Evolutionary conservation across 2,113 vertebrate genomes (phyloP).

Genomic region (Lepus europaeus): DNA sequence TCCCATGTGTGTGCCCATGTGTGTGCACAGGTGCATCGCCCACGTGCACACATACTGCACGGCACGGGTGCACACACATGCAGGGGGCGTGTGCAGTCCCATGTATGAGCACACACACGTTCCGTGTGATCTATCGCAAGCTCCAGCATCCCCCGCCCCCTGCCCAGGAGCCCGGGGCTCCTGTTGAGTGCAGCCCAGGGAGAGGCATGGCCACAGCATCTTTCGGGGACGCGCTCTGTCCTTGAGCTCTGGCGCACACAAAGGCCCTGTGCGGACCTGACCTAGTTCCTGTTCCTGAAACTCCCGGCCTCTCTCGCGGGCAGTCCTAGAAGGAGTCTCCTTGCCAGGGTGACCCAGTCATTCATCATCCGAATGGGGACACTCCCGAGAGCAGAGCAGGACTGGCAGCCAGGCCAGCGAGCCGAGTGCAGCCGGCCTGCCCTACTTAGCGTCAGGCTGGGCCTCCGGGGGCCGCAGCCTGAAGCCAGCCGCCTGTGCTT

Average conservation of each 20-base stretch:
- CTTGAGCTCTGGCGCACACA: conserved; percentile 27
- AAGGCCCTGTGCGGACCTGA: not conserved
- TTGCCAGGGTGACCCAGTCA: not conserved
- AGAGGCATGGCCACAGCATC: accelerated
- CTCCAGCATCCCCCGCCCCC: accelerated
- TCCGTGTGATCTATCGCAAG: too few relatives aligned
- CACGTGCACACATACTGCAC: too few relatives aligned
- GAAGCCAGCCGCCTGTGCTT: not conserved
- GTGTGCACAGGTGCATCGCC: too few relatives aligned
- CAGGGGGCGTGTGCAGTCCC: too few relatives aligned
- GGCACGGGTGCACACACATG: not conserved
- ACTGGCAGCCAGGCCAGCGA: accelerated
- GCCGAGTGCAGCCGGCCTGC: not conserved
- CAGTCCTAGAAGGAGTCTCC: conserved; percentile 68
- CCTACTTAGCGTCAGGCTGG: not conserved
- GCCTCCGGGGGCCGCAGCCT: not conserved
- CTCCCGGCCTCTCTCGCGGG: not conserved
- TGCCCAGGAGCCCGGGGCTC: accelerated
- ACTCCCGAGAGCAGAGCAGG: not conserved
- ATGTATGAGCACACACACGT: too few relatives aligned
- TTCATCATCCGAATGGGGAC: not conserved
- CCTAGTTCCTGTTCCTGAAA: conserved; percentile 62
- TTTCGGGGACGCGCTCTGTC: accelerated
- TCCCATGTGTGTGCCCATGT: too few relatives aligned
- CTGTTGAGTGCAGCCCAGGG: accelerated